These are phyloP conservation scores for Probaryconus sp. DNA, from an alignment of 1,140 invertebrate species.

Conservation along the genomic window DNA sequence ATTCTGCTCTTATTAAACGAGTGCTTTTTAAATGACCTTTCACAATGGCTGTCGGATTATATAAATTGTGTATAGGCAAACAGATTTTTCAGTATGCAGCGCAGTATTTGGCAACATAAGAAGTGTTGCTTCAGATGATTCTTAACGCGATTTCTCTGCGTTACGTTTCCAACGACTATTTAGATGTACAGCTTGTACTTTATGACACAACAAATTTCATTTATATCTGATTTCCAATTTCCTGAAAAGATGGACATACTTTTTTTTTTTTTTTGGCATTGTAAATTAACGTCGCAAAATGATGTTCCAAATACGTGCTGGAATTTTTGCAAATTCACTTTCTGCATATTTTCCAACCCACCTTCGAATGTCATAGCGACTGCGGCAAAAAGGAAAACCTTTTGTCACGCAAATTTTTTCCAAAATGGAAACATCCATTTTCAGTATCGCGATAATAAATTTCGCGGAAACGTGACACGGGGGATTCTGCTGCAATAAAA, in stretches of 20 bases:
- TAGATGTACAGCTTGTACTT: background rate
- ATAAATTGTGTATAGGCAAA: constrained; percentile 50
- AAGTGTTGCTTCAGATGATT: constrained; percentile 57
- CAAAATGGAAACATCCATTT: no score
- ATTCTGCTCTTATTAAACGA: constrained; percentile 37
- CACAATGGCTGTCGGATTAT: constrained; percentile 48
- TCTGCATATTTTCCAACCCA: no score
- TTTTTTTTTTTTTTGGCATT: no score
- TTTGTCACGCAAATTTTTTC: no score
- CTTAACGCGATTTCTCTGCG: constrained; percentile 51
- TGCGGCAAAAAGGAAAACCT: no score
- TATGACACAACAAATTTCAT: background rate
- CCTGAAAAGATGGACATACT: no score
- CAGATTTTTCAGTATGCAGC: constrained; percentile 54
- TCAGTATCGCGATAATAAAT: no score
- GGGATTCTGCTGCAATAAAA: no score
- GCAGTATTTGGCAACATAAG: constrained; percentile 57
- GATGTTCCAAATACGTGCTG: background rate
- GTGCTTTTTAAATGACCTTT: constrained; percentile 60
- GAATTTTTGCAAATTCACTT: background rate
- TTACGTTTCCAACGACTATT: constrained; percentile 29
- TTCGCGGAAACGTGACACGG: no score
- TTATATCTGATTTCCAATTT: no score
- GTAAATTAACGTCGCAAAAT: no score
- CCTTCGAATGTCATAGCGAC: no score